Evolutionary conservation across 2,113 vertebrate species (phyloP).

Genomic region (Jacana jacana): DNA sequence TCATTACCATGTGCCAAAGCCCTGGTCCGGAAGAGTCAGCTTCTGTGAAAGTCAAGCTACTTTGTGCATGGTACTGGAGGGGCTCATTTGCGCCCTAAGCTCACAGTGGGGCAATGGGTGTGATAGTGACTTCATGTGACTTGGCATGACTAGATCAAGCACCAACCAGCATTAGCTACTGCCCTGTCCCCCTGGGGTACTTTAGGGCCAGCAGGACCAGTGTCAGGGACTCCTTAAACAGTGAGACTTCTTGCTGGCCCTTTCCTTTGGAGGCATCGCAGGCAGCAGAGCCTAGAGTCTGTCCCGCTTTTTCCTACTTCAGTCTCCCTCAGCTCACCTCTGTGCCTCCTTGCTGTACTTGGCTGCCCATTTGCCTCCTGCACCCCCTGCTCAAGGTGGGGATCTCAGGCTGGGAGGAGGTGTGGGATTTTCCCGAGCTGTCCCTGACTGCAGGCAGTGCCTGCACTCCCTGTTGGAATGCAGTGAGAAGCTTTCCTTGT

Average conservation of each 20-base stretch:
- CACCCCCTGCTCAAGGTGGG: not conserved
- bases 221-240: not conserved
- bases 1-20: not conserved
- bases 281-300: not conserved
- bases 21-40: not conserved
- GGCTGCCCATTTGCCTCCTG: not conserved
- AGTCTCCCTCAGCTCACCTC: not conserved
- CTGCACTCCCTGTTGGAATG: slow-evolving; percentile 12
- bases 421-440: not conserved
- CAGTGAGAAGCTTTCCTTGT: not conserved
- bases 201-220: not conserved
- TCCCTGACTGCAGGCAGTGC: not conserved
- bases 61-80: accelerated
- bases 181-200: accelerated
- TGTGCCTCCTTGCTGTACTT: not conserved
- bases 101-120: not conserved
- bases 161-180: not conserved
- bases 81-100: not conserved
- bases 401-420: not conserved
- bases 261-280: not conserved
- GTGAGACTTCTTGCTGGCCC: not conserved
- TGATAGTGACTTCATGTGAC: not conserved
- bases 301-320: not conserved
- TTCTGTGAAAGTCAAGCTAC: not conserved
- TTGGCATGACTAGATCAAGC: accelerated